phyloP scores from a whole-genome alignment of 2,888 invertebrate species.

The Eristalinus sepulchralis region DNA sequence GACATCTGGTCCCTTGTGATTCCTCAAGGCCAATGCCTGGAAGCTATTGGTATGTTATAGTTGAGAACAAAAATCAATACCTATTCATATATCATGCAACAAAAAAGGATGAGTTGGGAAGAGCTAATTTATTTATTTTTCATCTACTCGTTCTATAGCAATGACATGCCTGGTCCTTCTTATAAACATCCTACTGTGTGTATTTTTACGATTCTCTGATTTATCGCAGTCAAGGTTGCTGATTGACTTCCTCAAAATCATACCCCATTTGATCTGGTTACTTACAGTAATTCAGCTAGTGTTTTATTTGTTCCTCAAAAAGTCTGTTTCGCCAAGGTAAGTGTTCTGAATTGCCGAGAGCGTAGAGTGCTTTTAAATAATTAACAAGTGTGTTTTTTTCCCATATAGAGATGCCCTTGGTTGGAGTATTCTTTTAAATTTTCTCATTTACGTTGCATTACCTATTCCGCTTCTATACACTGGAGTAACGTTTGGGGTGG shows the following conservation, averaged over 20 bases:
- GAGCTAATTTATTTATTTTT: neutral
- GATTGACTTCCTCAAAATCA: conserved; percentile 76
- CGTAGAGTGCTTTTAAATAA: conserved; percentile 13
- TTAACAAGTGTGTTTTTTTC: conserved; percentile 16
- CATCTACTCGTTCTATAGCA: conserved; percentile 42
- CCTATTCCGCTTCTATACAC: conserved; percentile 86
- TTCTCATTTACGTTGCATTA: conserved; percentile 87
- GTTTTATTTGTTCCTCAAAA: conserved; percentile 84
- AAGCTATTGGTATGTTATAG: conserved; percentile 76
- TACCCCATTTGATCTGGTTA: conserved; percentile 84
- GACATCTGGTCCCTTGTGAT: conserved; percentile 84
- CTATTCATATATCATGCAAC: neutral
- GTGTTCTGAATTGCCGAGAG: conserved; percentile 23
- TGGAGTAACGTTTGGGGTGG: conserved; percentile 83
- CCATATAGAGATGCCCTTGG: conserved; percentile 85
- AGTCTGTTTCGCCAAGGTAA: conserved; percentile 80
- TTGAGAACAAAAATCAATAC: neutral
- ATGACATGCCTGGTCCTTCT: conserved; percentile 69
- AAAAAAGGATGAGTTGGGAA: neutral
- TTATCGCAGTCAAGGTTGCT: conserved; percentile 54
- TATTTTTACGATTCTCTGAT: conserved; percentile 56
- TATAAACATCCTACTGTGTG: conserved; percentile 66
- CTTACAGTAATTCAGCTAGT: conserved; percentile 84
- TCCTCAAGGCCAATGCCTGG: conserved; percentile 82
- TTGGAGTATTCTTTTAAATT: conserved; percentile 88